Evolutionary conservation across 2,797 vertebrate species (phyloP), one percentile per base, ranked within the genome.

Genomic region (Coendou prehensilis): DNA sequence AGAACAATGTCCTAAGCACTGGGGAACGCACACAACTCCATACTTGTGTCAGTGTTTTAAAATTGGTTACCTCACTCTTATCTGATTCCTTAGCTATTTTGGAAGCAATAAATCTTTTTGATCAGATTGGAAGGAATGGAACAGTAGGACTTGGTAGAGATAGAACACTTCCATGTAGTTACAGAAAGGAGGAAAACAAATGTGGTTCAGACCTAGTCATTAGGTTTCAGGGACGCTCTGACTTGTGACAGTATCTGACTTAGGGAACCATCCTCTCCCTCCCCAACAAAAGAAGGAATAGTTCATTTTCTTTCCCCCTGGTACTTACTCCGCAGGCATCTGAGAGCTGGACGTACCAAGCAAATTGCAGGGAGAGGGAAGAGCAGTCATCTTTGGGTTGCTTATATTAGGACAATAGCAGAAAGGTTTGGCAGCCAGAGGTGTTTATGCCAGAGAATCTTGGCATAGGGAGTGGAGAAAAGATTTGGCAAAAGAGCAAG

Each of bases 401-500:
- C 87, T 97, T 97, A 96, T 22, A n/a, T 97, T 96, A 94, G 86
- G 90, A 93, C 92, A 96, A 90, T 61, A 79, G 78, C 87, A 54
- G 95, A 67, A 92, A 96, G 88, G 86, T 78, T 95, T 98, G 97
- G 96, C 97, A 97, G 79, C 80, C 75, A 28, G 54, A 88, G 92
- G 88, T 97, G 97, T 97, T 98, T 96, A 96, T 97, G 92, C 91
- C 91, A 81, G 79, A 93, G 96, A 95, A 89, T 96, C 82, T 94
- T 97, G 97, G 97, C 95, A 94, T 69, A 78, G 67, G 37, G 93
- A 95, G 89, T 94, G 89, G 92, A 97, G 97, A 96, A 96, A 87
- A 96, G 93, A 95, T 75, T 97, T 97, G 96, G 95, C 96, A 92
- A 76, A 80, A 96, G 85, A 76, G 85, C 79, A 94, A 94, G 97